phyloP scores from a whole-genome alignment of 2,797 vertebrate species.

The Peromyscus attwateri region DNA sequence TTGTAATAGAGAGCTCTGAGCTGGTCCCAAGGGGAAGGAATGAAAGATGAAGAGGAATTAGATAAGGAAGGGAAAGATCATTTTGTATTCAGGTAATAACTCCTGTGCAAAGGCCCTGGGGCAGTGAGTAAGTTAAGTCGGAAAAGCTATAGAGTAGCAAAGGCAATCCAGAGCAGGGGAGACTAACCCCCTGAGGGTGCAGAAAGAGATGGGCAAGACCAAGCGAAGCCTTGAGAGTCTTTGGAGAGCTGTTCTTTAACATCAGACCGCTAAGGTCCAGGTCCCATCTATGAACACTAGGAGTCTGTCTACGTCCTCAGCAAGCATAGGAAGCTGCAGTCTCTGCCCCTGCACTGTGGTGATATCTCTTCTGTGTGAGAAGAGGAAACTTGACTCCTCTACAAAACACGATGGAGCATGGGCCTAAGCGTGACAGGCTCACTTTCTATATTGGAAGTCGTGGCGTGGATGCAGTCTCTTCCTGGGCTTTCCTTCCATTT shows the following conservation, averaged over 20 bases:
- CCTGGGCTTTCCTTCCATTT: not conserved
- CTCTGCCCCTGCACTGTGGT: not conserved
- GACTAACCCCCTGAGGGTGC: not conserved
- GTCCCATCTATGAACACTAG: not conserved
- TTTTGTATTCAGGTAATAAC: not conserved
- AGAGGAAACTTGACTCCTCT: not conserved
- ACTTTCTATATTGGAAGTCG: not conserved
- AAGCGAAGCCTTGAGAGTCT: not conserved
- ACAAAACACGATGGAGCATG: not conserved
- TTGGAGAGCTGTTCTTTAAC: not conserved
- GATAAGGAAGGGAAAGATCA: not conserved
- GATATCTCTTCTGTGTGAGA: not conserved
- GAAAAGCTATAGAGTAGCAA: not conserved
- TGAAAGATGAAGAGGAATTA: not conserved
- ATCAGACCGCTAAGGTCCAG: not conserved
- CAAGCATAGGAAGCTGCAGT: not conserved
- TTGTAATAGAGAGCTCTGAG: not conserved
- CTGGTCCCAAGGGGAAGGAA: not conserved
- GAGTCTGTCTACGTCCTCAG: not conserved
- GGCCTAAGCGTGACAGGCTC: not conserved
- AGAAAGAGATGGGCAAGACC: not conserved
- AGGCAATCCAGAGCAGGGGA: not conserved
- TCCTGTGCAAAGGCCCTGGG: constrained; percentile 41
- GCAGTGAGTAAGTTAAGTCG: not conserved
- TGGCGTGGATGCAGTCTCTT: not conserved